Conservation (phyloP, 2,113 vertebrate genomes). For the Ramphastos sulfuratus region DNA sequence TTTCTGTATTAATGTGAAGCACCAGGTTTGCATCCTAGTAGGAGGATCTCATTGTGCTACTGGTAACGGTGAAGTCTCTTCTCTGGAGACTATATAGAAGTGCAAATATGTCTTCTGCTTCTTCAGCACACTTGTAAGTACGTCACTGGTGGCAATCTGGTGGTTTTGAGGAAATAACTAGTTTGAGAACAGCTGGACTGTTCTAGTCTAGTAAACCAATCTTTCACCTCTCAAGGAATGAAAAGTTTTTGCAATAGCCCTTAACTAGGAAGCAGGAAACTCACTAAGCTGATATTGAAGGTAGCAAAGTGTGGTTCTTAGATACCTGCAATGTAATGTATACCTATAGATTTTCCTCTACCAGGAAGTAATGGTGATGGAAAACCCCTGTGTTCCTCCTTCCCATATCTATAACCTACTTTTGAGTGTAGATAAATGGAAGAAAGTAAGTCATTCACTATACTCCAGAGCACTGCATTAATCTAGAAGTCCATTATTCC, state of each 20-base stretch:
- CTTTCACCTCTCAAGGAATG: not conserved
- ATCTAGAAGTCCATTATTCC: not conserved
- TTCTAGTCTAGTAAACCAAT: not conserved
- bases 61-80: not conserved
- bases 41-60: not conserved
- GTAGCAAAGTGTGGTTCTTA: not conserved
- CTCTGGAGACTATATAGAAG: not conserved
- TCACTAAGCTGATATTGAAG: not conserved
- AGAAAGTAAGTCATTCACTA: not conserved
- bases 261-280: not conserved
- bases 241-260: not conserved
- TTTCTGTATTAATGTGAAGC: constrained; percentile 33
- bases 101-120: not conserved
- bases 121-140: not conserved
- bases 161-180: not conserved
- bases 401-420: not conserved
- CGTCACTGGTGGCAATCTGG: too few species aligned
- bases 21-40: not conserved
- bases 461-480: not conserved
- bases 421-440: not conserved
- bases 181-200: not conserved
- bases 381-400: not conserved
- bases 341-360: not conserved
- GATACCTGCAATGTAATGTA: not conserved
- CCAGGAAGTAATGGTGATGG: not conserved